A percentile compares a stretch with the other conserved stretches of the same genome.
Evolutionary conservation across 2,113 vertebrate genomes (phyloP).

Genomic region (Tiliqua scincoides): DNA sequence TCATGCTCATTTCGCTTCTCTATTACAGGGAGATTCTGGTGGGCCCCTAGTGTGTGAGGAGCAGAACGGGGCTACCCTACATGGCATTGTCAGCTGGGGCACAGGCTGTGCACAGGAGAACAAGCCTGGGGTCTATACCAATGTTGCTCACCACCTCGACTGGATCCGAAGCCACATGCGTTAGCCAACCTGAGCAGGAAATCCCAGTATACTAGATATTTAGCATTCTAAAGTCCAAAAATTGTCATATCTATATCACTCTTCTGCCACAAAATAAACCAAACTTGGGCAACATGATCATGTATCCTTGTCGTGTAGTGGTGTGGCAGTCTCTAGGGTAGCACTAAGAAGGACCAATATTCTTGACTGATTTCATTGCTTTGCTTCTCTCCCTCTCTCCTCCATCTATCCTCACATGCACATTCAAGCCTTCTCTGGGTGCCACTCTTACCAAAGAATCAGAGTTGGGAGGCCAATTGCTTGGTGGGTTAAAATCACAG

Average conservation of each 20-base stretch:
- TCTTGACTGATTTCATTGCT: too few species aligned
- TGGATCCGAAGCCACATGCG: constrained; percentile 76
- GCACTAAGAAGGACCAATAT: too few species aligned
- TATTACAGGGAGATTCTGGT: constrained; percentile 85
- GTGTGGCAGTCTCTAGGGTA: too few species aligned
- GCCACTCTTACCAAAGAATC: too few species aligned
- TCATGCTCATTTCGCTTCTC: neutral
- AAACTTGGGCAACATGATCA: neutral
- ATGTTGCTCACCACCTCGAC: constrained; percentile 60
- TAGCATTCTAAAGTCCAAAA: neutral
- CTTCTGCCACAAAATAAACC: neutral
- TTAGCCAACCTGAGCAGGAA: neutral
- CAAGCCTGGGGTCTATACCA: constrained; percentile 84
- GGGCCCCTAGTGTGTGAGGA: constrained; percentile 79
- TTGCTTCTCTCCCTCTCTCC: too few species aligned
- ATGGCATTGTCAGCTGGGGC: constrained; percentile 85
- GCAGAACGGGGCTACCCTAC: constrained; percentile 63
- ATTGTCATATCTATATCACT: neutral
- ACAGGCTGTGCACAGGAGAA: constrained; percentile 79
- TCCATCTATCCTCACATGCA: too few species aligned
- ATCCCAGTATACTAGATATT: neutral
- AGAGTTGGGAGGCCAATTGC: too few species aligned
- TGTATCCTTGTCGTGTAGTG: too few species aligned
- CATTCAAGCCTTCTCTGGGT: too few species aligned
- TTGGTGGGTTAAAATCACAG: too few species aligned